These are phyloP conservation scores for Cetonia aurata DNA, from an alignment of 2,888 invertebrate genomes.

Conservation along the genomic window DNA sequence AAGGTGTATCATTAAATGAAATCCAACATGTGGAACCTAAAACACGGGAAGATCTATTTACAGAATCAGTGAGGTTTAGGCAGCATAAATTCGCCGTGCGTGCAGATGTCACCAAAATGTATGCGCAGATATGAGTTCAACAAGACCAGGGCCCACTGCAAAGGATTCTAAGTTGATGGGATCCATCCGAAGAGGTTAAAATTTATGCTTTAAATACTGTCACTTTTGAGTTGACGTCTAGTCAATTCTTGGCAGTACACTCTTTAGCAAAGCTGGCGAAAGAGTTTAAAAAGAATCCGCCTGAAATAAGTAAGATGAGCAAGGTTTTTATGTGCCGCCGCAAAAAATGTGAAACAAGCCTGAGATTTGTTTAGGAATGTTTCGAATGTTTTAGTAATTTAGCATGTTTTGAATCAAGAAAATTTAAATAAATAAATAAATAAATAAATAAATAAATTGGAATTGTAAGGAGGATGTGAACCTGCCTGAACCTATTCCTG, in stretches of 20 bases:
- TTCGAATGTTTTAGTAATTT: slow-evolving; percentile 26
- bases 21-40: slow-evolving; percentile 41
- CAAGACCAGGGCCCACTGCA: slow-evolving; percentile 50
- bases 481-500: slow-evolving; percentile 51
- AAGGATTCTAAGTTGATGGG: slow-evolving; percentile 51
- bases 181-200: slow-evolving; percentile 42
- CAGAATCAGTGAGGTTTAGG: slow-evolving; percentile 55
- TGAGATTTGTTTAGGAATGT: slow-evolving; percentile 14
- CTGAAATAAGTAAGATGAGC: slow-evolving; percentile 43
- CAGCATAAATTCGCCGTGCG: slow-evolving; percentile 51
- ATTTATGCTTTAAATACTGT: slow-evolving; percentile 51
- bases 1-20: slow-evolving; percentile 47
- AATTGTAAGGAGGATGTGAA: slow-evolving; percentile 49
- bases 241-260: slow-evolving; percentile 51
- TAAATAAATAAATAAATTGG: no score
- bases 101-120: slow-evolving; percentile 57
- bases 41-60: slow-evolving; percentile 52
- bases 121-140: slow-evolving; percentile 53
- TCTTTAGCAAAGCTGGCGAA: slow-evolving; percentile 49
- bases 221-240: slow-evolving; percentile 50
- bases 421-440: no score
- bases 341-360: slow-evolving; percentile 33
- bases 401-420: slow-evolving; percentile 46
- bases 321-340: slow-evolving; percentile 51
- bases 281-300: slow-evolving; percentile 45